Conservation (phyloP, 2,888 invertebrate genomes). For the Drosophila dives region DNA sequence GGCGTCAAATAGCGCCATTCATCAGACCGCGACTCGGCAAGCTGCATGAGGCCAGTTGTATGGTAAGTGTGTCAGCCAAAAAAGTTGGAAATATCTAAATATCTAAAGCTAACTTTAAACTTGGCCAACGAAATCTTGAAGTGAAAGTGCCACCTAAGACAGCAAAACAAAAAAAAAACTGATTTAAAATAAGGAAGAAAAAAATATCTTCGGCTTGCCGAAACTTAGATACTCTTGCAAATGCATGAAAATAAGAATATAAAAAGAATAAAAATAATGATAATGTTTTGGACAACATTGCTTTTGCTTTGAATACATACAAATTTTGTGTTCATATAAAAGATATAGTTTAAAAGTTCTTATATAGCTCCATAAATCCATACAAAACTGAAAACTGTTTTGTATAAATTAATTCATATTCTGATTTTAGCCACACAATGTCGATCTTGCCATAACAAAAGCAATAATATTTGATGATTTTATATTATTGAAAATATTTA, state of each 20-base stretch:
- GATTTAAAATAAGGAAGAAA: constrained; percentile 17
- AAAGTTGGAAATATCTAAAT: neutral
- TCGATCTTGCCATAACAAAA: neutral
- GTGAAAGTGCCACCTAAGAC: constrained; percentile 30
- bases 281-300: neutral
- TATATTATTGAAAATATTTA: neutral
- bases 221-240: constrained; percentile 16
- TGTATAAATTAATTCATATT: neutral
- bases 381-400: neutral
- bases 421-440: neutral
- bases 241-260: neutral
- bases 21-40: constrained; percentile 97
- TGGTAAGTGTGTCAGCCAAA: constrained; percentile 88
- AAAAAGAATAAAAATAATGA: neutral
- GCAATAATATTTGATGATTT: neutral
- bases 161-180: constrained; percentile 1
- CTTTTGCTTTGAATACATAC: neutral
- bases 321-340: neutral
- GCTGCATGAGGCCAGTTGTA: constrained; percentile 98
- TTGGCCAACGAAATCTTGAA: neutral
- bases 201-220: constrained; percentile 12
- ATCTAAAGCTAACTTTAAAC: neutral
- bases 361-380: neutral
- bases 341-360: neutral
- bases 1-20: constrained; percentile 99